Base-by-base conservation (phyloP, 1,140 invertebrate species). In the Drosophila sproati region DNA sequence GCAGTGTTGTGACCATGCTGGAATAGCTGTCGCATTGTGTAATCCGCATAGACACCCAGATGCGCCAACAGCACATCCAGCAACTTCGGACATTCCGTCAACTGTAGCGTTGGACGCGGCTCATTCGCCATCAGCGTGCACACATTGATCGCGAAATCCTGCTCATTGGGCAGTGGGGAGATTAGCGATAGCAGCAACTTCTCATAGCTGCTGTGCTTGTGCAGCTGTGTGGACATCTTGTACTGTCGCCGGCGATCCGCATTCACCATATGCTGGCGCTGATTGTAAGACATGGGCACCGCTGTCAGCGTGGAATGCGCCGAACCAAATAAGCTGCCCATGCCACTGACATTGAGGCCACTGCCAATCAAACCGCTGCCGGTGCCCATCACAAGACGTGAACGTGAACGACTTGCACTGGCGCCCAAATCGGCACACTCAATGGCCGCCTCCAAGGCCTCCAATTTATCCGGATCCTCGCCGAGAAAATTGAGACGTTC, bases 81-180 rank as follows among this genome's bases (percentile, higher is more conserved):
- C 34, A 99, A 94, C 74, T 97, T 95, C 2, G 97, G 97, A 80
- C 96, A 96, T 73, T 97, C 96, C 34, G 95, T 95, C 32, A 99
- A 93, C 73, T 97, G 96, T 35, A 99, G 93, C 3, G 96, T 95
- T 87, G 98, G 97, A 59, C 97, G 96, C 39, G 97, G 97, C 91
- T 99, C 98, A 81, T 98, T 98, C 28, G 98, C 98, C 71, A 99
- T 94, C 54, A 99, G 93, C 0, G 98, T 98, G 92, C 98, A 99
- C 0, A 99, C 97, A 93, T 99, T 99, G 60, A 99, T 96, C 3
- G 98, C 98, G 94, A 99, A 98, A 92, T 99, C 98, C 91, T 99
- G 98, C 93, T 99, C 99, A 93, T 99, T 99, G 10, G 98, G 98
- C 78, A 99, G 94, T 1, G 98, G 98, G 39, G 97, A 98, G 20